A percentile compares a stretch with the other conserved stretches of the same genome.
Conservation (phyloP, 1,140 invertebrate genomes). For the Eriosoma lanigerum region DNA sequence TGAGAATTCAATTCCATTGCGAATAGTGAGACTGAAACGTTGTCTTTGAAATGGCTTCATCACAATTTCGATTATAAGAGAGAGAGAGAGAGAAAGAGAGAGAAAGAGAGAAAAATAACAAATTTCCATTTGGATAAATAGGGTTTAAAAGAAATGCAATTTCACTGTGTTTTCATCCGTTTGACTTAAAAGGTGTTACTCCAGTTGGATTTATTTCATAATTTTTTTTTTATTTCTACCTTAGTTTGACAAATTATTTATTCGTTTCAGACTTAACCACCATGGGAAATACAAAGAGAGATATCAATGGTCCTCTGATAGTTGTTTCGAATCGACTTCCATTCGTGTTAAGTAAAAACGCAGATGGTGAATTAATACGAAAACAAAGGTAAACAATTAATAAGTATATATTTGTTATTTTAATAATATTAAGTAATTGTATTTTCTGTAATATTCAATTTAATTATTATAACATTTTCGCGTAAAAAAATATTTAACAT, state of each 20-base stretch:
- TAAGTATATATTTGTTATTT: not conserved
- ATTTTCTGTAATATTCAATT: not conserved
- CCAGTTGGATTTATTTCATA: not conserved
- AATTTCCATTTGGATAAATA: conserved; percentile 16
- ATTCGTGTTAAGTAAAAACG: conserved; percentile 77
- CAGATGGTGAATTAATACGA: conserved; percentile 65
- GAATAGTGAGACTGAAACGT: not conserved
- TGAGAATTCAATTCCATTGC: conserved; percentile 35
- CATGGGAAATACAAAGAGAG: conserved; percentile 40
- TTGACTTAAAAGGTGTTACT: conserved; percentile 2
- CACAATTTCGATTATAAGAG: conserved; percentile 42
- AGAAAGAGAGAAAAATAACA: conserved; percentile 37
- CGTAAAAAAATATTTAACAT: not conserved
- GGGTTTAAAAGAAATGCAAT: not conserved
- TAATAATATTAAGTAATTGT: not conserved
- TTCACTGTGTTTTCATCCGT: conserved; percentile 10
- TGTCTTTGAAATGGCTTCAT: conserved; percentile 35
- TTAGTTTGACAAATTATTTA: not conserved
- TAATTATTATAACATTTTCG: not conserved
- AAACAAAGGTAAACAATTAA: conserved; percentile 73
- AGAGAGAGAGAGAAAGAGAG: too few species aligned
- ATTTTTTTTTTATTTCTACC: too few species aligned
- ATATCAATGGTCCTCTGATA: conserved; percentile 64
- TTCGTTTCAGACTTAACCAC: conserved; percentile 31
- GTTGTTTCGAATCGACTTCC: conserved; percentile 87